A percentile compares a stretch with the other conserved stretches of the same genome.
Evolutionary conservation across 64 coral and sea anemone genomes (phyloP).

Genomic region (Platygyra sinensis): DNA sequence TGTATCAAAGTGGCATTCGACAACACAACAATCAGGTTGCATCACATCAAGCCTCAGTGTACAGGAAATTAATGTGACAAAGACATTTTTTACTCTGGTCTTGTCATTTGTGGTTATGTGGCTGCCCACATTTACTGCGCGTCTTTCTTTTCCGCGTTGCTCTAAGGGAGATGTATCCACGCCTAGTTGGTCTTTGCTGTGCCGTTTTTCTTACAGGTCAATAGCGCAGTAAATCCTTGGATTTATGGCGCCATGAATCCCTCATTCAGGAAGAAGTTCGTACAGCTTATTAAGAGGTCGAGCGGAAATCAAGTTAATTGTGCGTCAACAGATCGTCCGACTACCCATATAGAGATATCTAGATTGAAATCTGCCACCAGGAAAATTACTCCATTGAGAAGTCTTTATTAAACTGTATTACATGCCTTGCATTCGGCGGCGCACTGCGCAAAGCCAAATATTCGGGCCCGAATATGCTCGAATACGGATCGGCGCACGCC

Average conservation of each 20-base stretch:
- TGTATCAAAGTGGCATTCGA: background rate
- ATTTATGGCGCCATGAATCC: conserved; percentile 11
- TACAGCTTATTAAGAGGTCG: too few species aligned
- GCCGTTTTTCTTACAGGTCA: background rate
- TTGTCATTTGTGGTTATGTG: conserved; percentile 9
- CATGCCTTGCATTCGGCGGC: too few species aligned
- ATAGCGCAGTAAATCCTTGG: conserved; percentile 13
- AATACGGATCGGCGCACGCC: too few species aligned
- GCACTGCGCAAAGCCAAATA: too few species aligned
- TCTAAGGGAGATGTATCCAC: background rate
- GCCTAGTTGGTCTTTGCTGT: background rate
- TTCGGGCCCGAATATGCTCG: too few species aligned
- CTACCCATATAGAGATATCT: too few species aligned
- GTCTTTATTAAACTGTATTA: too few species aligned
- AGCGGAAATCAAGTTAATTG: too few species aligned
- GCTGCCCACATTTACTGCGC: background rate
- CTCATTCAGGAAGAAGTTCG: background rate
- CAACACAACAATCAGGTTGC: background rate
- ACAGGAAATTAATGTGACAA: background rate
- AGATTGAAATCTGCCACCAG: too few species aligned
- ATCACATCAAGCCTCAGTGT: background rate
- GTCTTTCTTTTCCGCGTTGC: background rate
- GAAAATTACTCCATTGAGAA: too few species aligned
- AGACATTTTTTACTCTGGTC: conserved; percentile 10
- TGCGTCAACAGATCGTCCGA: too few species aligned